Evolutionary conservation across 2,888 invertebrate species (phyloP).

Genomic region (Pemphredon lugubris): DNA sequence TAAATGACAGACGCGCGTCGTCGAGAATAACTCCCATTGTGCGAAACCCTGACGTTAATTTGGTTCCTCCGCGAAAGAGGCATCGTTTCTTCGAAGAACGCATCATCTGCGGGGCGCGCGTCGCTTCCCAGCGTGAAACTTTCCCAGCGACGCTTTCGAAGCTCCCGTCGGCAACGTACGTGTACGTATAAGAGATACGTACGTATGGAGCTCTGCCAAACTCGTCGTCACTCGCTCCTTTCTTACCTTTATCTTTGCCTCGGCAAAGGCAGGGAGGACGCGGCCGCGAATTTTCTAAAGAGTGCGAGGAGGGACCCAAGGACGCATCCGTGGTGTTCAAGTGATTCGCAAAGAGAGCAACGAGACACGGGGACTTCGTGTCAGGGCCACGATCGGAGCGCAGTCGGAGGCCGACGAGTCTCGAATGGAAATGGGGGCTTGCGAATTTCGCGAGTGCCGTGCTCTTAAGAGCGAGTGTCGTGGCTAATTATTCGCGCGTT

Average conservation of each 20-base stretch:
- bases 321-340: constrained; percentile 64
- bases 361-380: constrained; percentile 65
- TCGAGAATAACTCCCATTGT: constrained; percentile 3
- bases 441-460: constrained; percentile 21
- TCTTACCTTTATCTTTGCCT: constrained; percentile 48
- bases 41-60: constrained; percentile 3
- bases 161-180: no score
- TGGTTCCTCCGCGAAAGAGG: neutral
- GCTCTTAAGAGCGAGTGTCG: no score
- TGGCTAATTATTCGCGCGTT: no score
- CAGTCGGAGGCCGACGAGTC: constrained; percentile 37
- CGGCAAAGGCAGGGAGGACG: constrained; percentile 53
- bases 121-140: constrained; percentile 1
- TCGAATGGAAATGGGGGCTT: constrained; percentile 20
- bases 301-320: constrained; percentile 68
- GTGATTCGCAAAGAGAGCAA: constrained; percentile 71
- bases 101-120: neutral
- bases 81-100: constrained; percentile 12
- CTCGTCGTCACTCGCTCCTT: constrained; percentile 46
- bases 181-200: no score
- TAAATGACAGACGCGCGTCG: neutral
- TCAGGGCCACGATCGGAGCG: constrained; percentile 75
- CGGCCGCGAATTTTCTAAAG: constrained; percentile 66
- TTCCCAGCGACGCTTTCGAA: constrained; percentile 37
- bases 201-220: constrained; percentile 71